Evolutionary conservation across 2,888 invertebrate species (phyloP), one percentile per base, ranked within the genome.

Genomic region (Aelia acuminata): DNA sequence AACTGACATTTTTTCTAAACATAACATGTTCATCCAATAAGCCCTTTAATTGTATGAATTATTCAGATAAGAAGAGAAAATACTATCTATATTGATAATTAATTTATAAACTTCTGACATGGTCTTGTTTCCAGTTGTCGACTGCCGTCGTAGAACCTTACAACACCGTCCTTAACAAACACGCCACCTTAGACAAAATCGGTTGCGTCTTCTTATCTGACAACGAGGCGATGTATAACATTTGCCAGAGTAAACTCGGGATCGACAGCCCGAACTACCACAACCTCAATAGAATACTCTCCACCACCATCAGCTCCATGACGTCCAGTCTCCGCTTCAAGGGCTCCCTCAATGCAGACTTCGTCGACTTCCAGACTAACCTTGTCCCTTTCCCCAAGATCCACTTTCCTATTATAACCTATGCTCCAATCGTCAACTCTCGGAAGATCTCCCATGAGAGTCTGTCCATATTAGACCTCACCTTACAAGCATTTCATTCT

Each of bases 141-240:
- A 98, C 98, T 1, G 97, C 98, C 0, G 98, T 98, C 13, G 98
- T 98, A 63, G 98, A 98, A 92, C 98, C 98, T 0, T 98, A 98
- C 93, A 98, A 98, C 92, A 96, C 98, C 0, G 95, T 98, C 88
- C 92, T 98, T 89, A 97, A 97, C 84, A 98, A 98, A 0, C 98
- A 98, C 93, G 96, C 96, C 31, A 97, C 98, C 48, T 94, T 98
- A 93, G 92, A 94, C 90, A 96, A 96, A 92, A 96, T 97, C 0
- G 98, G 98, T 92, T 92, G 92, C 89, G 91, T 92, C 47, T 92
- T 92, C 90, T 91, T 92, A 91, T 91, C 92, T 48, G 92, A 92
- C 90, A 92, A 92, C 90, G 92, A 92, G 89, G 92, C 92, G 10
- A 91, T 92, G 49, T 92, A 92, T 90, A 92, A 92, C 90, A 94